Evolutionary conservation across 2,888 invertebrate species (phyloP).

Genomic region (Meteorus colon): DNA sequence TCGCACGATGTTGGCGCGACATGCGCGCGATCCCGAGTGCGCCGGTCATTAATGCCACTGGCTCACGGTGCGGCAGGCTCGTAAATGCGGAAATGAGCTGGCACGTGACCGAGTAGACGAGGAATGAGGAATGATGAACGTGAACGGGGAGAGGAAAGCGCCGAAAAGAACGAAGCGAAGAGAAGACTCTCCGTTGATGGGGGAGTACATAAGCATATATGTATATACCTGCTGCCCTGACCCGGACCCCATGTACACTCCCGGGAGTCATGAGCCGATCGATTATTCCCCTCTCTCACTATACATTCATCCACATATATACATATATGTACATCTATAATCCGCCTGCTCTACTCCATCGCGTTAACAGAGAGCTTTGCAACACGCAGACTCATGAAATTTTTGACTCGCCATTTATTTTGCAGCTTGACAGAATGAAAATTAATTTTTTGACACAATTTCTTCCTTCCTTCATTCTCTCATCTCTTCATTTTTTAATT

Average conservation of each 20-base stretch:
- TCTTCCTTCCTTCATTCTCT: no score
- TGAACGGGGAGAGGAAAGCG: background rate
- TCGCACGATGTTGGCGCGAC: slow-evolving; percentile 3
- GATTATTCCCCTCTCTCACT: slow-evolving; percentile 25
- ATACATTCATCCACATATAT: background rate
- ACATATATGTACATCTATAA: background rate
- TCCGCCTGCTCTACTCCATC: background rate
- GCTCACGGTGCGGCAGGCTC: slow-evolving; percentile 11
- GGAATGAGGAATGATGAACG: slow-evolving; percentile 2
- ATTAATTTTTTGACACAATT: background rate
- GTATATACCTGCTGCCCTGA: slow-evolving; percentile 19
- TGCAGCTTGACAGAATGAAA: slow-evolving; percentile 10
- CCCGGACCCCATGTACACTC: slow-evolving; percentile 22
- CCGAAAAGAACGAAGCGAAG: background rate
- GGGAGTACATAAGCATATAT: slow-evolving; percentile 13
- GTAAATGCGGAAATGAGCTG: slow-evolving; percentile 36
- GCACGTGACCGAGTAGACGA: slow-evolving; percentile 32
- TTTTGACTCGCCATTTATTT: slow-evolving; percentile 23
- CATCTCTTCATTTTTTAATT: background rate
- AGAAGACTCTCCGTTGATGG: background rate
- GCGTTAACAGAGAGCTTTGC: background rate
- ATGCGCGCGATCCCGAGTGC: slow-evolving; percentile 22
- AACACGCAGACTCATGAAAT: slow-evolving; percentile 35
- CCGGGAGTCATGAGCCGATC: slow-evolving; percentile 26
- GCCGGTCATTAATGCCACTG: slow-evolving; percentile 31